These are phyloP conservation scores for Kryphioiulus occultus DNA, from an alignment of 2,888 invertebrate genomes.

Conservation along the genomic window DNA sequence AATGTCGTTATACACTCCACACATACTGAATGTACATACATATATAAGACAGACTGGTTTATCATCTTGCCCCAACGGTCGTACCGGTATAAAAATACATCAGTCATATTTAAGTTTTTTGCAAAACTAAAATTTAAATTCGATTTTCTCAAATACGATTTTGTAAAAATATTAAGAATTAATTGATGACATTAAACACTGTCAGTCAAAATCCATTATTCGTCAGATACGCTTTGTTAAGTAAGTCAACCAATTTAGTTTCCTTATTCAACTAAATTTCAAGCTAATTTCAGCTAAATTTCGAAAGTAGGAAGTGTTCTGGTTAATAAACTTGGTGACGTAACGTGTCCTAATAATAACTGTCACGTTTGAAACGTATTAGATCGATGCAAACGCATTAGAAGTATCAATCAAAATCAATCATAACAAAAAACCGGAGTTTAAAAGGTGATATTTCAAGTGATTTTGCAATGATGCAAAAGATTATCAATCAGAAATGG, in stretches of 20 bases:
- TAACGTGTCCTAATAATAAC: not conserved
- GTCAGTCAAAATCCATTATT: not conserved
- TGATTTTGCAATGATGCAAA: not conserved
- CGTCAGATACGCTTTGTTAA: too few relatives aligned
- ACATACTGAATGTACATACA: not conserved
- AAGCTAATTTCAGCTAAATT: not conserved
- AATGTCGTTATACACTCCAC: constrained; percentile 7
- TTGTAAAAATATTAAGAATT: not conserved
- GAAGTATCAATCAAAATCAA: not conserved
- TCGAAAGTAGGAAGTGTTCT: constrained; percentile 8
- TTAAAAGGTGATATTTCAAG: not conserved
- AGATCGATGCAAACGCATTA: constrained; percentile 4
- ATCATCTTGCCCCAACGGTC: not conserved
- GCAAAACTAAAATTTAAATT: not conserved
- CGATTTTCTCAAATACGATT: not conserved
- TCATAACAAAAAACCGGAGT: not conserved
- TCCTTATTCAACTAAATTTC: not conserved
- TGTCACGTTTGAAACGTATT: not conserved
- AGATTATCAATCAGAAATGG: too few relatives aligned
- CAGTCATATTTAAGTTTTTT: too few relatives aligned
- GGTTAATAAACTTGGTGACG: not conserved
- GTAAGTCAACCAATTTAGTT: too few relatives aligned
- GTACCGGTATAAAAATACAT: too few relatives aligned
- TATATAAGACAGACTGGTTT: not conserved
- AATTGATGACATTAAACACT: too few relatives aligned